These are phyloP conservation scores for Drosophila ezoana DNA, from an alignment of 2,888 invertebrate species.

Conservation along the genomic window DNA sequence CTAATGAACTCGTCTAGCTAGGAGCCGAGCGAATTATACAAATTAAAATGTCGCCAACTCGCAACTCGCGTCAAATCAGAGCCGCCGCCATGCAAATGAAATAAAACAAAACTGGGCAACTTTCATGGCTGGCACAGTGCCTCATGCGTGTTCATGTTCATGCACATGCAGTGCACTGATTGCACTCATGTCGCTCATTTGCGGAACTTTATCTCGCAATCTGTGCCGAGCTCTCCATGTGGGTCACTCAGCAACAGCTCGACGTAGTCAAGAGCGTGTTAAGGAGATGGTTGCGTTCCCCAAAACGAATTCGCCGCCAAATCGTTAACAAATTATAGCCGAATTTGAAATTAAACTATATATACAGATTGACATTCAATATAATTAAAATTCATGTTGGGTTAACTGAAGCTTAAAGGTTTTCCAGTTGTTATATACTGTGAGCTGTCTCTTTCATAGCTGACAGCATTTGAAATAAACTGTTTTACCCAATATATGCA, in stretches of 20 bases:
- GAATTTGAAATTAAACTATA: not conserved
- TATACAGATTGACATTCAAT: too few relatives aligned
- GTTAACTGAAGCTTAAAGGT: too few relatives aligned
- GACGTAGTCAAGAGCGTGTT: constrained; percentile 12
- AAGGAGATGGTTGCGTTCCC: constrained; percentile 15
- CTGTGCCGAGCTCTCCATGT: constrained; percentile 38
- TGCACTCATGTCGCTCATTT: constrained; percentile 41
- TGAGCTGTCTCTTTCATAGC: too few relatives aligned
- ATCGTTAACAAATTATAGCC: not conserved
- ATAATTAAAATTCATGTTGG: too few relatives aligned
- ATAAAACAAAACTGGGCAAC: constrained; percentile 33
- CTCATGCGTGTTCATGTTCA: constrained; percentile 21
- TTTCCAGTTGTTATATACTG: too few relatives aligned
- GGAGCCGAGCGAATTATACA: constrained; percentile 51
- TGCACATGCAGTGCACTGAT: constrained; percentile 6
- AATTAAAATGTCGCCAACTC: constrained; percentile 54
- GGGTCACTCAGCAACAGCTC: constrained; percentile 28
- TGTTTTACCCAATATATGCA: too few relatives aligned
- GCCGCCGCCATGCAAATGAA: constrained; percentile 28
- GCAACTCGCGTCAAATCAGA: constrained; percentile 41
- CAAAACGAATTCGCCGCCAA: not conserved
- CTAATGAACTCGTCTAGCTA: constrained; percentile 53
- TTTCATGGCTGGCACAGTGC: constrained; percentile 40
- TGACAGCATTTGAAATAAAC: not conserved
- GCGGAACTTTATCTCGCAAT: constrained; percentile 31